Evolutionary conservation across 2,113 vertebrate genomes (phyloP).

Genomic region (Rhabdornis inornatus): DNA sequence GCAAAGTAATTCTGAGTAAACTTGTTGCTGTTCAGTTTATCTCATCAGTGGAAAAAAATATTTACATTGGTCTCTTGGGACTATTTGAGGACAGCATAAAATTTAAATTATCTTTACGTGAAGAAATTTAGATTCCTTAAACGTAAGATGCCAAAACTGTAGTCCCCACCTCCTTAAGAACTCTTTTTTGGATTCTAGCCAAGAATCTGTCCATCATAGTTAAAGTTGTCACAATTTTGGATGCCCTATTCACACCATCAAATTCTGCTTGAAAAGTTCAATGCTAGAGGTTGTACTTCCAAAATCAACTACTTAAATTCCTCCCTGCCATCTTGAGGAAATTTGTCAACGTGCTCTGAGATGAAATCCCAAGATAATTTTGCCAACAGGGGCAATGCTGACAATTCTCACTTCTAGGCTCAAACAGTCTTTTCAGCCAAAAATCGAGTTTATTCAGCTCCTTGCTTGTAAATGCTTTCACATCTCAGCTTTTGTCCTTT

Average conservation of each 20-base stretch:
- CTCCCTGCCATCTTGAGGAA: background rate
- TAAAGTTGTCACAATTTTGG: constrained; percentile 39
- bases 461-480: background rate
- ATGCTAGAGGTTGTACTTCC: background rate
- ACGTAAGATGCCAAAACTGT: background rate
- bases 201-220: background rate
- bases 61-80: background rate
- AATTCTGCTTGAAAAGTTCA: constrained; percentile 13
- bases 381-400: background rate
- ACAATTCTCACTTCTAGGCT: background rate
- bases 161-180: background rate
- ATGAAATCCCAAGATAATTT: background rate
- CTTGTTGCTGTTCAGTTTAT: background rate
- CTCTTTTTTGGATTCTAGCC: background rate
- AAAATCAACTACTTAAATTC: constrained; percentile 24
- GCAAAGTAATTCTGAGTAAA: background rate
- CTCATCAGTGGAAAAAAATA: background rate
- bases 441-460: background rate
- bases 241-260: constrained; percentile 50
- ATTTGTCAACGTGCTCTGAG: background rate
- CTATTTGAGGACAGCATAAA: background rate
- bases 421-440: background rate
- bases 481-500: background rate
- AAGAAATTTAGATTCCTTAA: background rate
- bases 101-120: background rate